Conservation (phyloP, 2,888 invertebrate species). For the Pristionchus maxplancki region DNA sequence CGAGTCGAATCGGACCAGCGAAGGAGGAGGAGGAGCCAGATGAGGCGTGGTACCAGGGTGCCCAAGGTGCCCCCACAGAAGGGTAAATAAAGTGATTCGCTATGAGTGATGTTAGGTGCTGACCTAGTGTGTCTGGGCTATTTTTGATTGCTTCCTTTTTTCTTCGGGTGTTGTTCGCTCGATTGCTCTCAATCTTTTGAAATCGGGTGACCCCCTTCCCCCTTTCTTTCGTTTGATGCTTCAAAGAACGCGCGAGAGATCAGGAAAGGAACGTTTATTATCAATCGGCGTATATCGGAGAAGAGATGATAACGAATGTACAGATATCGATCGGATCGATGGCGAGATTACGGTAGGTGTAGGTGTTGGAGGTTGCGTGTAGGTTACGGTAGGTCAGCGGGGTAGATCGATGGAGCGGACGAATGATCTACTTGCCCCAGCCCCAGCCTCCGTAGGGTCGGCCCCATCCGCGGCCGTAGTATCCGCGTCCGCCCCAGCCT, state of each 20-base stretch:
- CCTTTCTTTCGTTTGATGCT: background rate
- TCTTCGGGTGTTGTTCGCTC: background rate
- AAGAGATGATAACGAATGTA: background rate
- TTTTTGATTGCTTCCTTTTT: background rate
- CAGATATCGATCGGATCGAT: conserved; percentile 40
- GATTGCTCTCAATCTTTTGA: background rate
- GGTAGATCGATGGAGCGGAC: background rate
- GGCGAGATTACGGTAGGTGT: background rate
- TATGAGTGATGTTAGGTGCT: background rate
- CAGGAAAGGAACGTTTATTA: background rate
- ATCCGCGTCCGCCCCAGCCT: conserved; percentile 28
- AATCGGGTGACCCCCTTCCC: background rate
- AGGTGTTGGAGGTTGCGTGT: background rate
- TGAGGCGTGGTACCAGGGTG: background rate
- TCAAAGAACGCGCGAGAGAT: background rate
- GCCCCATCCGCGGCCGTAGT: conserved; percentile 12
- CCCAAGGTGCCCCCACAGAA: background rate
- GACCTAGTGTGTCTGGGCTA: background rate
- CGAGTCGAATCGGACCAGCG: background rate
- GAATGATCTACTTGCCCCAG: conserved; percentile 40
- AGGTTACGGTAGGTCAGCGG: conserved; percentile 30
- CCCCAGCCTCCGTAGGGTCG: conserved; percentile 17
- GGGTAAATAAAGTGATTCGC: conserved; percentile 12
- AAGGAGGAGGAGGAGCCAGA: background rate
- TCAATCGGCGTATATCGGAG: background rate